A percentile compares a stretch with the other conserved stretches of the same genome.
phyloP scores from a whole-genome alignment of 2,797 vertebrate genomes.

The Coendou prehensilis region DNA sequence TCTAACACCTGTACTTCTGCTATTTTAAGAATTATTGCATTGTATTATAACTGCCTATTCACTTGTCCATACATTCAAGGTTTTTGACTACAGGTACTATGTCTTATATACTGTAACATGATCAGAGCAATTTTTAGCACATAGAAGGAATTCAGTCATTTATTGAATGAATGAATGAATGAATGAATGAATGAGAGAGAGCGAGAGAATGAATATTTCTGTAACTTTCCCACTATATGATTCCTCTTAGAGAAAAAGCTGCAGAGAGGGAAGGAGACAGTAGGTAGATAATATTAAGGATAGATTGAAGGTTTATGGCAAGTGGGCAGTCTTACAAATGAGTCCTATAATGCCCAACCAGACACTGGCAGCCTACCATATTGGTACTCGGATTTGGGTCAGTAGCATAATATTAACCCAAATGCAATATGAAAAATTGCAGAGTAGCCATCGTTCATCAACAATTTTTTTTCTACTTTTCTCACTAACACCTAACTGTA shows the following conservation, averaged over 20 bases:
- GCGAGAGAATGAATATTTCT: not conserved
- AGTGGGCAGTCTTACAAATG: not conserved
- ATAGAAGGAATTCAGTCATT: slow-evolving; percentile 29
- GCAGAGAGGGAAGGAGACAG: not conserved
- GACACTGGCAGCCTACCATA: not conserved
- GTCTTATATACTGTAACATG: not conserved
- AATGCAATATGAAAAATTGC: not conserved
- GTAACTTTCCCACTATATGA: slow-evolving; percentile 9
- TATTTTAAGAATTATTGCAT: slow-evolving; percentile 43
- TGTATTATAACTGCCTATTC: slow-evolving; percentile 1
- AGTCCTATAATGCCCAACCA: not conserved
- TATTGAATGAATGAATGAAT: not conserved
- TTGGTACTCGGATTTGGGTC: not conserved
- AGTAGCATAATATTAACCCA: not conserved
- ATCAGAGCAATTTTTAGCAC: not conserved
- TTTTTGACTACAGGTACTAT: slow-evolving; percentile 16
- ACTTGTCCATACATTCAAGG: not conserved
- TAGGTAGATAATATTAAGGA: slow-evolving; percentile 30
- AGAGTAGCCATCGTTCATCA: not conserved
- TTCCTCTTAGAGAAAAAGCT: slow-evolving; percentile 43
- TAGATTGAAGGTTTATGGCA: not conserved
- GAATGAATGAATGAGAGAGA: not conserved
- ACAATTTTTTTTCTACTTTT: slow-evolving; percentile 9
- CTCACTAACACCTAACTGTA: not conserved
- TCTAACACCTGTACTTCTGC: slow-evolving; percentile 20